Percentiles rank a stretch among this genome's conserved stretches.
Evolutionary conservation across 2,888 invertebrate genomes (phyloP).

Genomic region (Chrysopilus asiliformis): DNA sequence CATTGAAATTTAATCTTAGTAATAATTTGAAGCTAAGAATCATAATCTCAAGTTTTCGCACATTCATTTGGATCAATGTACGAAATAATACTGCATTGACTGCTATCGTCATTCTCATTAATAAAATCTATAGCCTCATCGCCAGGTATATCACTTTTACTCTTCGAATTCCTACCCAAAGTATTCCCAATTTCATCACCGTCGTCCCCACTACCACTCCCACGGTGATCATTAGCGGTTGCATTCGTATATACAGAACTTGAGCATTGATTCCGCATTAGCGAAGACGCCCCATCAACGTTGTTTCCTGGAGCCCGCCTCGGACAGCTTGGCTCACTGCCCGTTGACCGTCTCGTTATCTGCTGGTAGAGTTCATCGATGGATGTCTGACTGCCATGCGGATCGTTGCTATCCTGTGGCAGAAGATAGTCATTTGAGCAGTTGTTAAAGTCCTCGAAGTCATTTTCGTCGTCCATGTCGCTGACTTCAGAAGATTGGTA

Average conservation of each 20-base stretch:
- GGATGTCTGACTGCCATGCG: constrained; percentile 25
- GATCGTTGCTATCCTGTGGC: constrained; percentile 5
- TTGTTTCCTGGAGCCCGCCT: constrained; percentile 11
- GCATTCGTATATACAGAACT: constrained; percentile 3
- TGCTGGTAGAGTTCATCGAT: constrained; percentile 59
- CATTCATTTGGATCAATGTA: constrained; percentile 30
- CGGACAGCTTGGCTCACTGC: constrained; percentile 2
- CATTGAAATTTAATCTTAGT: too few species aligned
- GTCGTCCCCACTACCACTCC: constrained; percentile 1
- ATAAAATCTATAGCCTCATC: constrained; percentile 14
- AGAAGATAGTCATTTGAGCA: constrained; percentile 19
- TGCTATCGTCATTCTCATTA: constrained; percentile 32
- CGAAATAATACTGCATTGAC: constrained; percentile 34
- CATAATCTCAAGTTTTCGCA: constrained; percentile 1
- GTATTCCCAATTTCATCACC: background rate
- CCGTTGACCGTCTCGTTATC: constrained; percentile 34
- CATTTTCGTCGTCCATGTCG: constrained; percentile 25
- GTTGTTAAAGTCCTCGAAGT: constrained; percentile 16
- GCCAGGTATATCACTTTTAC: too few species aligned
- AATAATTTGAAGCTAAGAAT: background rate
- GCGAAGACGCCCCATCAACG: constrained; percentile 3
- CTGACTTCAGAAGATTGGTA: constrained; percentile 36
- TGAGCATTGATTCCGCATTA: constrained; percentile 7
- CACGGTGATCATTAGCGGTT: too few species aligned
- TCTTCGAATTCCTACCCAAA: too few species aligned